A percentile compares a stretch with the other conserved stretches of the same genome.
Evolutionary conservation across 2,113 vertebrate species (phyloP).

Genomic region (Syngnathoides biaculeatus): DNA sequence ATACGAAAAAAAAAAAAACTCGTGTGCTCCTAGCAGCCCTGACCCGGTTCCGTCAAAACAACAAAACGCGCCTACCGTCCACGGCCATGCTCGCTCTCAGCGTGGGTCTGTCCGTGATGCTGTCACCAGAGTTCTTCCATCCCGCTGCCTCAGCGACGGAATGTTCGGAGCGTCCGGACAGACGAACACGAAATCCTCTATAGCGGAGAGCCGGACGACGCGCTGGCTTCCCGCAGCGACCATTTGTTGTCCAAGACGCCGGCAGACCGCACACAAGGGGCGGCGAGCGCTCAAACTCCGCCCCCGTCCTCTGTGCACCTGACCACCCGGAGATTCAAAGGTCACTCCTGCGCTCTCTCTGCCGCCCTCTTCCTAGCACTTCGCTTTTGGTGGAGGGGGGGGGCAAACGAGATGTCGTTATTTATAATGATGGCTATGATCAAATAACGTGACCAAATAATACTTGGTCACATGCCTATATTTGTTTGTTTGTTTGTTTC

Average conservation of each 20-base stretch:
- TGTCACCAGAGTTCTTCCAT: constrained; percentile 68
- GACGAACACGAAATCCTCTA: constrained; percentile 7
- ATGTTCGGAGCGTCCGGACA: background rate
- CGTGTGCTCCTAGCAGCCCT: background rate
- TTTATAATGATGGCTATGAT: background rate
- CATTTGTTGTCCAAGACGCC: constrained; percentile 53
- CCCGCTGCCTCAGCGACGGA: constrained; percentile 30
- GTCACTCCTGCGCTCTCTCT: constrained; percentile 45
- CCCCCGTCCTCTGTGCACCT: constrained; percentile 49
- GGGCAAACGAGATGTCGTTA: background rate
- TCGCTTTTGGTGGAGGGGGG: background rate
- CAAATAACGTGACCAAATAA: background rate
- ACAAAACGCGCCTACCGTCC: constrained; percentile 70
- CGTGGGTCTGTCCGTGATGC: constrained; percentile 71
- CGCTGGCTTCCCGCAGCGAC: constrained; percentile 24
- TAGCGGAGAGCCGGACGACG: constrained; percentile 17
- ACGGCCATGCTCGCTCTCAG: constrained; percentile 75
- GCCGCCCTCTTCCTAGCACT: background rate
- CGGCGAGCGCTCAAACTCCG: constrained; percentile 41
- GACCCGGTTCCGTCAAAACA: constrained; percentile 5
- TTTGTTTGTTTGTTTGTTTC: too few relatives aligned
- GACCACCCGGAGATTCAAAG: constrained; percentile 58
- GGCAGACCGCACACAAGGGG: constrained; percentile 43
- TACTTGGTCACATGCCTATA: too few relatives aligned
- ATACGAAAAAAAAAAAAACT: background rate